Conservation (phyloP, 35 echinoderm and acorn worm species). For the Eucidaris tribuloides region DNA sequence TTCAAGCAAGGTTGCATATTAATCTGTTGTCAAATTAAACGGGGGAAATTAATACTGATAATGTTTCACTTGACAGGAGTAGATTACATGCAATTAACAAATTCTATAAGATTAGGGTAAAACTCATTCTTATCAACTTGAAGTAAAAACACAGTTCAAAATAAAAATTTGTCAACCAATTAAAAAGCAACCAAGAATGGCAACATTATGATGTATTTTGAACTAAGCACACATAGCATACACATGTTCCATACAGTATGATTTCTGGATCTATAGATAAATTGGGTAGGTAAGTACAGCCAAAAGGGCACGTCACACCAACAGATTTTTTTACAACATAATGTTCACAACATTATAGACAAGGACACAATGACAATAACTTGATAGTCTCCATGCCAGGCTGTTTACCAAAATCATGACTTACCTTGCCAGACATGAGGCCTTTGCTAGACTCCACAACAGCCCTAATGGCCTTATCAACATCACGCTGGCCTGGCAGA, state of each 20-base stretch:
- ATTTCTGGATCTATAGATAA: not conserved
- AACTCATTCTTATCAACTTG: no score
- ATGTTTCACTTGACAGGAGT: no score
- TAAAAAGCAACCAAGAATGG: no score
- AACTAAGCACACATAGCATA: not conserved
- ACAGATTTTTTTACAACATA: not conserved
- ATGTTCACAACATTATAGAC: not conserved
- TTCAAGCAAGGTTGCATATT: no score
- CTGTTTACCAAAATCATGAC: not conserved
- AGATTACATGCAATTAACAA: no score
- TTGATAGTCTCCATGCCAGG: not conserved
- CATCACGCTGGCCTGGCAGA: conserved; percentile 92
- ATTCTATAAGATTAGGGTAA: no score
- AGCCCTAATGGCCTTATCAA: conserved; percentile 85
- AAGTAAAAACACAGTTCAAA: no score
- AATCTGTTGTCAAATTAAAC: no score
- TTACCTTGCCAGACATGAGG: conserved; percentile 92
- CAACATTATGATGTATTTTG: no score
- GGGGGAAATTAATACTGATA: no score
- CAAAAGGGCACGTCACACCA: not conserved
- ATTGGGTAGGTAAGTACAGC: no score
- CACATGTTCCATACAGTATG: not conserved
- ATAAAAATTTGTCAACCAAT: no score
- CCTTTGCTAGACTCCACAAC: conserved; percentile 90
- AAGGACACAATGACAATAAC: not conserved